phyloP scores from a whole-genome alignment of 2,113 vertebrate species.

The Muntiacus muntjak region DNA sequence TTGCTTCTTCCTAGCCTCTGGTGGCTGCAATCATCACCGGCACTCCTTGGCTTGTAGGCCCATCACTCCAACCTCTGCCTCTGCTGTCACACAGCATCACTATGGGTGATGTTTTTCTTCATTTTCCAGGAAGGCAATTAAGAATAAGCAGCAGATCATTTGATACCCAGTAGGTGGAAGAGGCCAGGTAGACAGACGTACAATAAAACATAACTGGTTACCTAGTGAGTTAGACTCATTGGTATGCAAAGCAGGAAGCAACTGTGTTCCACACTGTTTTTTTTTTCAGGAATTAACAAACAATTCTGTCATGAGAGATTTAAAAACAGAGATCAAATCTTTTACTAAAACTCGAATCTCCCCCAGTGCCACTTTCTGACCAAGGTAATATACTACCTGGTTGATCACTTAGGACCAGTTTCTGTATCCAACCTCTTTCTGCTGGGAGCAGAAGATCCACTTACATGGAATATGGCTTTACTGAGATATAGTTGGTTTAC shows the following conservation, averaged over 20 bases:
- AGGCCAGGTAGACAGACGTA: background rate
- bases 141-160: background rate
- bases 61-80: background rate
- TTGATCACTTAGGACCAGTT: background rate
- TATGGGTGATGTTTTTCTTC: background rate
- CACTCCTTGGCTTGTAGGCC: background rate
- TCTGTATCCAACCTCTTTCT: background rate
- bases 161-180: background rate
- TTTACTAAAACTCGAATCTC: background rate
- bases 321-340: slow-evolving; percentile 5
- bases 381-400: background rate
- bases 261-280: background rate
- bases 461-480: background rate
- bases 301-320: background rate
- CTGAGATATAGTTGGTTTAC: background rate
- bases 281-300: slow-evolving; percentile 36
- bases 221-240: background rate
- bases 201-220: background rate
- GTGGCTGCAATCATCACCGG: background rate
- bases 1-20: background rate
- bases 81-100: background rate
- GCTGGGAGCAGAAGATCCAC: background rate
- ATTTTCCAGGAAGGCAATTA: background rate
- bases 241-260: background rate
- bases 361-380: background rate